Evolutionary conservation across 2,113 vertebrate species (phyloP).

Genomic region (Crotalus helleri): DNA sequence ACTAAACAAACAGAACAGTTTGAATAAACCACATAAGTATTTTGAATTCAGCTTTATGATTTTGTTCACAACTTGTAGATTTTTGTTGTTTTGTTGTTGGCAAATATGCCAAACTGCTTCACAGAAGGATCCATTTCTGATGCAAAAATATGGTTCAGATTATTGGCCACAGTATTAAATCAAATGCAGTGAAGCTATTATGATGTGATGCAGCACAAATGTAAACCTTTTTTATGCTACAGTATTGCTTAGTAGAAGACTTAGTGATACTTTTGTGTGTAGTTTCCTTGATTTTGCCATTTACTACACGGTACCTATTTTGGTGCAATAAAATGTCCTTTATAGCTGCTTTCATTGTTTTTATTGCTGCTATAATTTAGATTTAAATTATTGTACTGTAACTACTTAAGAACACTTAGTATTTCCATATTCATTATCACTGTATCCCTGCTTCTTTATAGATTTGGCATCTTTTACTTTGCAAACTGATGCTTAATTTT

Average conservation of each 20-base stretch:
- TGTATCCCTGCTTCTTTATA: not conserved
- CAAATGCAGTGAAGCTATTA: not conserved
- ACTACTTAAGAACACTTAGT: conserved; percentile 16
- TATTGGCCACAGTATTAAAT: not conserved
- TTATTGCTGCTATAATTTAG: not conserved
- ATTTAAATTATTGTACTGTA: conserved; percentile 25
- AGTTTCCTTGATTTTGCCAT: conserved; percentile 2
- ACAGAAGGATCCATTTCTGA: not conserved
- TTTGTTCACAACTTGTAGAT: not conserved
- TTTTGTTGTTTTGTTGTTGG: not conserved
- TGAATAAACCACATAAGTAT: not conserved
- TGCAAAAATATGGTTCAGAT: not conserved
- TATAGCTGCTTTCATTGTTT: conserved; percentile 8
- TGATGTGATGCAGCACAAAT: not conserved
- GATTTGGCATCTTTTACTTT: not conserved
- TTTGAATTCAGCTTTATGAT: not conserved
- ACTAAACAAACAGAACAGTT: not conserved
- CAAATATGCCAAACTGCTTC: not conserved
- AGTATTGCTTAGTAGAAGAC: not conserved
- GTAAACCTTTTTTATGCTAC: not conserved
- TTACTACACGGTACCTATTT: not conserved
- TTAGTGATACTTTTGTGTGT: not conserved
- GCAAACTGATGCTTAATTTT: conserved; percentile 1
- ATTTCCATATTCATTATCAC: not conserved
- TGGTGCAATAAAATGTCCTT: not conserved